These are phyloP conservation scores for Drosophila setifemur DNA, from an alignment of 1,140 invertebrate genomes.

Conservation along the genomic window DNA sequence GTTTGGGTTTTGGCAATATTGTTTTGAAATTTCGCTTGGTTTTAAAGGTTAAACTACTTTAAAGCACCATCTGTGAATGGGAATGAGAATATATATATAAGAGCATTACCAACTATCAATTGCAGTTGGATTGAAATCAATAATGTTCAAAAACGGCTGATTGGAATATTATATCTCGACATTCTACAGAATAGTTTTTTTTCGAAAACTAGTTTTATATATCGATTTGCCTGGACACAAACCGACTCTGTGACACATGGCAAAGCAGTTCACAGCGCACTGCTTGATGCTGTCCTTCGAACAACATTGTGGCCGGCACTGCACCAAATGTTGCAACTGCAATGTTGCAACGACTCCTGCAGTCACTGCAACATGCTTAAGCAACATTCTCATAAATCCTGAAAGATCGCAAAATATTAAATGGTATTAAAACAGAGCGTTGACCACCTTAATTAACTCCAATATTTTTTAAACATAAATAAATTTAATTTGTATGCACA, in stretches of 20 bases:
- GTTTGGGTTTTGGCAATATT: conserved; percentile 1
- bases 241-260: background rate
- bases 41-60: conserved; percentile 14
- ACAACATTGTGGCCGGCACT: conserved; percentile 3
- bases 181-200: conserved; percentile 4
- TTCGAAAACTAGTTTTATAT: background rate
- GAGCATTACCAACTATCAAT: background rate
- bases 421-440: too few species aligned
- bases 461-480: too few species aligned
- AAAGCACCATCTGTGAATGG: conserved; percentile 14
- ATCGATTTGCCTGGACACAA: conserved; percentile 11
- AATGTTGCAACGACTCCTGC: conserved; percentile 5
- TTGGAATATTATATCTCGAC: background rate
- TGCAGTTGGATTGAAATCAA: background rate
- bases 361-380: background rate
- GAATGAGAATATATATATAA: too few species aligned
- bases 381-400: background rate
- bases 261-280: conserved; percentile 5
- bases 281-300: conserved; percentile 22
- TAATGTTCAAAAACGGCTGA: background rate
- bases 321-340: conserved; percentile 32
- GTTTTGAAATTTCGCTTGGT: background rate
- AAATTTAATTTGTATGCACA: too few species aligned
- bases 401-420: background rate
- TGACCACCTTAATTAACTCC: too few species aligned